Evolutionary conservation across 2,797 vertebrate genomes (phyloP), one percentile per base, ranked within the genome.

Genomic region (Anableps anableps): DNA sequence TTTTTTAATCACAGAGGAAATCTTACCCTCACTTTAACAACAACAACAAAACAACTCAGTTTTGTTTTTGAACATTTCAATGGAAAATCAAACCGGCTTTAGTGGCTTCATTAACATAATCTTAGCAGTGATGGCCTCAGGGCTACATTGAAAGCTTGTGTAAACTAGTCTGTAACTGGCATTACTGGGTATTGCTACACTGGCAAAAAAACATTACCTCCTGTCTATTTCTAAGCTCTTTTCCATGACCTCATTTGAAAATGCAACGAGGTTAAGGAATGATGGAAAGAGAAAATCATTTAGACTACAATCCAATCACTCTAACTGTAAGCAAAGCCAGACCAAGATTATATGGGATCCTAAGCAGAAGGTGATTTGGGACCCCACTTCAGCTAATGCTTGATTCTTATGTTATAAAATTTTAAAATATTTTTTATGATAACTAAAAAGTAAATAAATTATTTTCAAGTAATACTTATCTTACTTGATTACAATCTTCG

Each of bases 231-330:
- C n/a, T 17, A 5, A 47, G 41, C 21, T 62, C 5, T 23, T 62
- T 75, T 62, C 74, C 55, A 60, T 75, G 53, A 75, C 38, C 41
- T 75, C 41, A 47, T 76, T 41, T 26, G 74, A 75, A 75, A 29
- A 31, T 43, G 23, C 26, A 19, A 75, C 23, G 53, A 75, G 14
- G 38, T 75, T 60, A 45, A 75, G 74, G 34, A 29, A 60, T 45
- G 74, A 29, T 58, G 36, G 51, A 45, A 13, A 60, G n/a, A 31
- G 29, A 29, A 74, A 58, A 74, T 31, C 8, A 38, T 17, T 21
- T n/a, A 14, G 50, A 74, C 72, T 55, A 23, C 19, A 51, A n/a
- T 38, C 23, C 2, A 38, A 38, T 38, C 19, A 74, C 34, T 41
- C 36, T 53, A 50, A 34, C 45, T 19, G 29, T 36, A 21, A 50